A percentile compares a stretch with the other conserved stretches of the same genome.
Conservation (phyloP, 1,140 invertebrate genomes). For the Hycleus cichorii region DNA sequence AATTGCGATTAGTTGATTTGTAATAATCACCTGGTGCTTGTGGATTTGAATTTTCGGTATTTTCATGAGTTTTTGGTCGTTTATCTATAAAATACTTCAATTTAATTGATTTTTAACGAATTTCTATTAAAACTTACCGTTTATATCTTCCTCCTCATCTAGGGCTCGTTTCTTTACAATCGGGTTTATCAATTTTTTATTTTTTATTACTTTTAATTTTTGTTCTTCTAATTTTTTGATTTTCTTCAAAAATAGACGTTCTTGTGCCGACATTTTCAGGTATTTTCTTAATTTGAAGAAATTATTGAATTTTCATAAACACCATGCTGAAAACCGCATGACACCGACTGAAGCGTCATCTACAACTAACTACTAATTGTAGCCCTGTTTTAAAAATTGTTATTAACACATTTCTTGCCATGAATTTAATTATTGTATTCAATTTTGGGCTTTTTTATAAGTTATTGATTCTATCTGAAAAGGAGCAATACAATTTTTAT, state of each 20-base stretch:
- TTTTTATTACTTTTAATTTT: slow-evolving; percentile 53
- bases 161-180: slow-evolving; percentile 17
- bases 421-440: too few relatives aligned
- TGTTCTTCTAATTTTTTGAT: slow-evolving; percentile 68
- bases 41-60: slow-evolving; percentile 15
- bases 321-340: too few relatives aligned
- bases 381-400: not conserved
- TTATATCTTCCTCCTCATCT: slow-evolving; percentile 5
- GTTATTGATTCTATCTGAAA: too few relatives aligned
- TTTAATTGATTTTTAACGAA: slow-evolving; percentile 20
- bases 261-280: slow-evolving; percentile 59
- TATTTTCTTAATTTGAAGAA: not conserved
- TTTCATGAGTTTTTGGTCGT: slow-evolving; percentile 26
- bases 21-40: slow-evolving; percentile 9
- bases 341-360: too few relatives aligned
- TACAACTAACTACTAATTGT: not conserved
- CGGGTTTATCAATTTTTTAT: slow-evolving; percentile 43
- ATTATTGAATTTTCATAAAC: not conserved
- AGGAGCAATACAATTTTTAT: too few relatives aligned
- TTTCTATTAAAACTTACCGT: slow-evolving; percentile 3
- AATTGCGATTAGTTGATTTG: slow-evolving; percentile 18
- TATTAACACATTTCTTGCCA: not conserved
- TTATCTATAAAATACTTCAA: slow-evolving; percentile 19
- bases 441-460: too few relatives aligned
- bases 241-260: slow-evolving; percentile 71